These are phyloP conservation scores for Plebejus argus DNA, from an alignment of 2,888 invertebrate species.

Conservation along the genomic window DNA sequence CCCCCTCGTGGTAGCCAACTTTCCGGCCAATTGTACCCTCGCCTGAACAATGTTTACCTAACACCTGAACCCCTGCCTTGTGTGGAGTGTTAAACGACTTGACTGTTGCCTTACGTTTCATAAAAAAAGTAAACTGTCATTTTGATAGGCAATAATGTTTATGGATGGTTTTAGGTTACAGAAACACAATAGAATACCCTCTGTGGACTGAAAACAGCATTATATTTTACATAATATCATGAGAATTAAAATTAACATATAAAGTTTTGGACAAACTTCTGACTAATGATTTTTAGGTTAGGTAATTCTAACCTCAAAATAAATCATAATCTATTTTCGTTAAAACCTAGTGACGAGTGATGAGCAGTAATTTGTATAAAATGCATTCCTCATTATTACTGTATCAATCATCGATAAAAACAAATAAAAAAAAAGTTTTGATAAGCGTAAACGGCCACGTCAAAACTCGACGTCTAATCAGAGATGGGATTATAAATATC, in stretches of 20 bases:
- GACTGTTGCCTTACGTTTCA: background rate
- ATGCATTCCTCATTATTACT: background rate
- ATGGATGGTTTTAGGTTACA: background rate
- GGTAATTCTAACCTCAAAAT: background rate
- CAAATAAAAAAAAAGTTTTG: background rate
- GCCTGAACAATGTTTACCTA: slow-evolving; percentile 37
- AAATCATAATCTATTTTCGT: background rate
- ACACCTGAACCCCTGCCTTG: slow-evolving; percentile 35
- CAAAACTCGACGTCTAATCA: slow-evolving; percentile 12
- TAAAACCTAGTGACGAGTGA: background rate
- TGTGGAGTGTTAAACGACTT: slow-evolving; percentile 15
- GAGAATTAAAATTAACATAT: no score
- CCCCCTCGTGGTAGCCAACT: slow-evolving; percentile 29
- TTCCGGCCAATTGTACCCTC: slow-evolving; percentile 35
- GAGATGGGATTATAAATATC: slow-evolving; percentile 22
- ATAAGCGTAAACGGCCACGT: slow-evolving; percentile 1
- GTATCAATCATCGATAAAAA: slow-evolving; percentile 6
- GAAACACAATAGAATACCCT: no score
- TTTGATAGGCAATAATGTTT: slow-evolving; percentile 9
- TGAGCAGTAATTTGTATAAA: background rate
- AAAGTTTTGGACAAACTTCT: background rate
- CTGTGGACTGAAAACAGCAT: no score
- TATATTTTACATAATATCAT: no score
- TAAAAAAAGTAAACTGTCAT: slow-evolving; percentile 3
- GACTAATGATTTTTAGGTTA: background rate